Conservation (phyloP, 2,888 invertebrate species). For the Drosophila cognata region DNA sequence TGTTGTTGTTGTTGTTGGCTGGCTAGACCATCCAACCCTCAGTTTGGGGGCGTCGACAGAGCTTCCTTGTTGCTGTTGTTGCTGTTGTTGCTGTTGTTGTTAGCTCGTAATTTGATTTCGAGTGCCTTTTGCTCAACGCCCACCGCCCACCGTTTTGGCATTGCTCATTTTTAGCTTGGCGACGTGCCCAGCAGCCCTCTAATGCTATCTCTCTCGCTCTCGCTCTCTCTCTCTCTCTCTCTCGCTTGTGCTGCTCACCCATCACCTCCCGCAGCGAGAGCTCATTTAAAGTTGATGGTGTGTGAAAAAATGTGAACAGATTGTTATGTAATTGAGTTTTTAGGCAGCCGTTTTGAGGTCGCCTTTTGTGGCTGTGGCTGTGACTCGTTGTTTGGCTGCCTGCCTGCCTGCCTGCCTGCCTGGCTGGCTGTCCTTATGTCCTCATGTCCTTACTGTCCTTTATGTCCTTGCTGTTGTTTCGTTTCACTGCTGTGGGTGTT, state of each 20-base stretch:
- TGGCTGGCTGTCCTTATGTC: conserved; percentile 12
- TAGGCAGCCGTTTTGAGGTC: conserved; percentile 82
- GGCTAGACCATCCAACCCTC: conserved; percentile 66
- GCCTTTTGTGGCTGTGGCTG: conserved; percentile 69
- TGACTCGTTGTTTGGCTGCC: conserved; percentile 26
- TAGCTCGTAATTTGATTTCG: conserved; percentile 75
- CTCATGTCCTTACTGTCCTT: conserved; percentile 31
- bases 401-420: conserved; percentile 12
- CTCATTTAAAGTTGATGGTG: conserved; percentile 84
- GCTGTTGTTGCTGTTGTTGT: conserved; percentile 50
- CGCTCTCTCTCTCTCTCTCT: too few relatives aligned
- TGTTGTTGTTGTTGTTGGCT: conserved; percentile 37
- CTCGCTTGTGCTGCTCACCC: conserved; percentile 1
- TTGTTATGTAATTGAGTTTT: conserved; percentile 85
- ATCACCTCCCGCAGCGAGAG: conserved; percentile 44
- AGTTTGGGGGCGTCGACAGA: conserved; percentile 36
- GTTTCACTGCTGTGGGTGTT: conserved; percentile 23
- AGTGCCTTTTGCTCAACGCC: conserved; percentile 63
- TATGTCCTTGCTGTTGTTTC: conserved; percentile 12
- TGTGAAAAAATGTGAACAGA: conserved; percentile 85
- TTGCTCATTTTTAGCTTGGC: conserved; percentile 62
- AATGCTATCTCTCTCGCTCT: background rate
- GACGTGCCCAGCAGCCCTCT: conserved; percentile 57
- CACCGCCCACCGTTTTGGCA: conserved; percentile 70
- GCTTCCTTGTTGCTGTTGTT: conserved; percentile 29